phyloP scores from a whole-genome alignment of 1,140 invertebrate genomes.

The Bombus haemorrhoidalis region DNA sequence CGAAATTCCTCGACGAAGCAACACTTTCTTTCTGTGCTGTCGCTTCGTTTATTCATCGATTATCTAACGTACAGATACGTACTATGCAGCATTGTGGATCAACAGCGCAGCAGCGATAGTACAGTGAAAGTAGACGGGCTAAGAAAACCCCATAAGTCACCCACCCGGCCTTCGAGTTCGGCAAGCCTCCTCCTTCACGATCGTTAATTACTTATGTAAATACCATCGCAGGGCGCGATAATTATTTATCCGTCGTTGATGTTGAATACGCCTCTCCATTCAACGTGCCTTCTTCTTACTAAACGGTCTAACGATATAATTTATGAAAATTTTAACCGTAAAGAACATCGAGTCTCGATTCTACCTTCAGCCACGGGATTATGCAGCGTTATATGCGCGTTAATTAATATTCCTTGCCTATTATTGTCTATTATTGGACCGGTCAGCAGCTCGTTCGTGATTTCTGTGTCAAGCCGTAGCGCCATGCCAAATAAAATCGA shows the following conservation, averaged over 20 bases:
- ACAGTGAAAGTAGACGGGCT: slow-evolving; percentile 25
- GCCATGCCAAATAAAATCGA: background rate
- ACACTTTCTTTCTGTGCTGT: slow-evolving; percentile 15
- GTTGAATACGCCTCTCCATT: background rate
- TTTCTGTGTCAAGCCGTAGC: slow-evolving; percentile 20
- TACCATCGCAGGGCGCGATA: background rate
- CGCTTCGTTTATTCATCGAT: slow-evolving; percentile 13
- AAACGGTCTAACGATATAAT: background rate
- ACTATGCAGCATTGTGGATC: slow-evolving; percentile 6
- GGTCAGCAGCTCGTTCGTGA: background rate
- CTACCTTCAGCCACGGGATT: background rate
- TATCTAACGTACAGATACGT: background rate
- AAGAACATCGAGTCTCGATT: background rate
- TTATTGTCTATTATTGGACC: background rate
- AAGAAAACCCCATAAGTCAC: slow-evolving; percentile 21
- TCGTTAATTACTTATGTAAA: slow-evolving; percentile 20
- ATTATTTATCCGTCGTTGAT: slow-evolving; percentile 6
- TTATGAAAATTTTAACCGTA: background rate
- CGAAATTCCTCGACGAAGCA: slow-evolving; percentile 15
- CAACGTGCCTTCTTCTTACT: too few species aligned
- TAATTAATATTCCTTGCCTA: background rate
- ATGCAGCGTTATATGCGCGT: background rate
- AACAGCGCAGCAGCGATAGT: background rate
- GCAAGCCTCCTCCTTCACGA: background rate
- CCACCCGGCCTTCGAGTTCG: background rate